Percentiles rank a stretch among this genome's conserved stretches.
Evolutionary conservation across 92 coral and sea anemone species (phyloP).

Genomic region (Nematostella vectensis): DNA sequence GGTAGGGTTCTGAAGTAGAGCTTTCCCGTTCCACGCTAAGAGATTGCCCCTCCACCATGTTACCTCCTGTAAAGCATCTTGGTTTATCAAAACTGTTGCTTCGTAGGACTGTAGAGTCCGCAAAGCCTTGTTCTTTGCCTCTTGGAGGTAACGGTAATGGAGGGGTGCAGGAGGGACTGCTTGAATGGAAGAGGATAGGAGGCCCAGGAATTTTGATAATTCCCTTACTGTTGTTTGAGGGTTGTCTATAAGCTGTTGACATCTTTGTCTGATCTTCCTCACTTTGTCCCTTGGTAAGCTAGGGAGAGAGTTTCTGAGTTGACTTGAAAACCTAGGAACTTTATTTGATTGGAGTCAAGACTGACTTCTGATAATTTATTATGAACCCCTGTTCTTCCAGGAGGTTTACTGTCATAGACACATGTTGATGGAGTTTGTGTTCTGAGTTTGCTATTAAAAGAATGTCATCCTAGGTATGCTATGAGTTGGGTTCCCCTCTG

Average conservation of each 20-base stretch:
- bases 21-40: constrained; percentile 31
- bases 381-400: constrained; percentile 23
- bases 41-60: constrained; percentile 36
- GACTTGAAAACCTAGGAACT: constrained; percentile 1
- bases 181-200: constrained; percentile 41
- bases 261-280: constrained; percentile 19
- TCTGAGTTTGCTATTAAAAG: constrained; percentile 16
- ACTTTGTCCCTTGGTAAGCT: constrained; percentile 37
- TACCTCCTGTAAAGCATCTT: constrained; percentile 8
- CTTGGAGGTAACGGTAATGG: constrained; percentile 31
- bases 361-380: constrained; percentile 38
- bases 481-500: constrained; percentile 26
- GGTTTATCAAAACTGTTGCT: constrained; percentile 3
- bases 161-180: constrained; percentile 39
- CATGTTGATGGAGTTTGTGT: constrained; percentile 15
- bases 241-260: constrained; percentile 22
- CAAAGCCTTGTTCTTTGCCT: constrained; percentile 6
- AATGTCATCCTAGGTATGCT: constrained; percentile 38
- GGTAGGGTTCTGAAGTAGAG: constrained; percentile 27
- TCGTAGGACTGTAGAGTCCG: constrained; percentile 24
- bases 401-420: constrained; percentile 26
- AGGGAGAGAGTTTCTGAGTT: constrained; percentile 1
- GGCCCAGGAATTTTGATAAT: constrained; percentile 42
- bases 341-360: constrained; percentile 1
- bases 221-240: constrained; percentile 15